Conservation (phyloP, 1,140 invertebrate species). For the Drosophila quadrilineata region DNA sequence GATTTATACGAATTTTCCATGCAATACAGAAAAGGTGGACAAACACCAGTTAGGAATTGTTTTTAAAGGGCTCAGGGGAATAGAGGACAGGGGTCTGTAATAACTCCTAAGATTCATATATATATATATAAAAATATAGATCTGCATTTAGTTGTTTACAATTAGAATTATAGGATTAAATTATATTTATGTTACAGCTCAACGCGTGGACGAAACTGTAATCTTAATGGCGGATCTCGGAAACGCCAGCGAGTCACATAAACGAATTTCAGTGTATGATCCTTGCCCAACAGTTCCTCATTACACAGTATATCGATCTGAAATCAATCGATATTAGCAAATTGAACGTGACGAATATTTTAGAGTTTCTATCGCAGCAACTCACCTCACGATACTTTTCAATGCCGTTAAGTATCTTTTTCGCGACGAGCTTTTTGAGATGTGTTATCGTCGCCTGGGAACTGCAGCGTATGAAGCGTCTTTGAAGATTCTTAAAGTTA, state of each 20-base stretch:
- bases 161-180: slow-evolving; percentile 64
- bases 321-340: slow-evolving; percentile 3
- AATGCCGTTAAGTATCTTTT: slow-evolving; percentile 94
- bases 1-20: slow-evolving; percentile 77
- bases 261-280: slow-evolving; percentile 99
- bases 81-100: slow-evolving; percentile 27
- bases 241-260: slow-evolving; percentile 98
- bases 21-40: slow-evolving; percentile 12
- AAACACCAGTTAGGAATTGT: too few relatives aligned
- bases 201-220: slow-evolving; percentile 91
- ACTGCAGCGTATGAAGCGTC: slow-evolving; percentile 95
- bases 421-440: slow-evolving; percentile 98
- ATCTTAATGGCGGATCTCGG: slow-evolving; percentile 91
- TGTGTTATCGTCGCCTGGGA: slow-evolving; percentile 98
- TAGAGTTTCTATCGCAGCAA: neutral
- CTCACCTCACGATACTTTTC: slow-evolving; percentile 97
- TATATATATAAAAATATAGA: slow-evolving; percentile 18
- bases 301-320: slow-evolving; percentile 99
- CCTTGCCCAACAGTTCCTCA: slow-evolving; percentile 98
- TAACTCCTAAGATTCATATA: slow-evolving; percentile 47
- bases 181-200: slow-evolving; percentile 72
- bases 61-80: too few relatives aligned
- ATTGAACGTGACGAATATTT: slow-evolving; percentile 1
- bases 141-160: slow-evolving; percentile 5
- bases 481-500: slow-evolving; percentile 91